Evolutionary conservation across 2,888 invertebrate genomes (phyloP), one percentile per base, ranked within the genome.

Genomic region (Habroteleia sp.): DNA sequence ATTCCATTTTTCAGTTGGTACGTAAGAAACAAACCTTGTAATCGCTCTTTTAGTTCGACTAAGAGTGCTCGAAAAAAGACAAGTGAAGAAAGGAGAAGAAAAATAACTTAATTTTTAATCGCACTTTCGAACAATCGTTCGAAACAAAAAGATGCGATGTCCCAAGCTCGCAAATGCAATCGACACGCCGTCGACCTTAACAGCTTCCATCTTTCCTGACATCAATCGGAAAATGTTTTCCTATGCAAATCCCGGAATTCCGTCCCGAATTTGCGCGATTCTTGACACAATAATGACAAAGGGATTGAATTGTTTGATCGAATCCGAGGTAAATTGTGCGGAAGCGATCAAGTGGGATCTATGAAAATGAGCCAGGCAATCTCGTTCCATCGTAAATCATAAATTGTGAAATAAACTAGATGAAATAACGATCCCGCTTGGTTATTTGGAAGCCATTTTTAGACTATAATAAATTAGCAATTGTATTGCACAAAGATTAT

Each of bases 121-220:
- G 41, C 20, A 8, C 48, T 29, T 31, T 6, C 20, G 48, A 41
- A 41, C 48, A 31, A 62, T 25, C 5, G 48, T 31, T 13, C 41
- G n/a, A 39, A 33, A 65, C 29, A 54, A 66, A 66, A 66, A 33
- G 44, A 66, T 46, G 37, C 44, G 54, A 54, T 46, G 44, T 46
- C 29, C 10, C 54, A 65, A 65, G 66, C 58, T 68, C 58, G 37
- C 25, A 16, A 56, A 31, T 41, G 56, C 50, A 58, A 68, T 42
- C 68, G 58, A 68, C 48, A 41, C 66, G 29, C n/a, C 16, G 17
- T 37, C 41, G 50, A 50, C 68, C 68, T 58, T 68, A 58, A 50
- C 58, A 42, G 25, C 68, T 42, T 58, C 48, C 46, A 65, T 56
- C 48, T 66, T 66, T 46, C 39, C 46, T 27, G 23, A 23, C 56